phyloP scores from a whole-genome alignment of 2,113 vertebrate genomes.

The Mugil cephalus region DNA sequence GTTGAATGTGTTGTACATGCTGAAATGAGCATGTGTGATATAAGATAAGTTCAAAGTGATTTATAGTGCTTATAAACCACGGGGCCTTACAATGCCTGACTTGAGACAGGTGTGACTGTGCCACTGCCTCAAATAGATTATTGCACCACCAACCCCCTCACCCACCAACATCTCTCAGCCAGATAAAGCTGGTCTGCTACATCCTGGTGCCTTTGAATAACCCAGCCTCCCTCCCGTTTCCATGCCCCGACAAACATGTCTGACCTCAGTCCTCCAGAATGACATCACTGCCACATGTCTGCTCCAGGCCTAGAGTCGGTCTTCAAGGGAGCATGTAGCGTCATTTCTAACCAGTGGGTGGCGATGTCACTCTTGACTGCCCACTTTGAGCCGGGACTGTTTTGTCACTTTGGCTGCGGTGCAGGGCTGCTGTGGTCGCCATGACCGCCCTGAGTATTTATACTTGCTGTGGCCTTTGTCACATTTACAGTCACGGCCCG shows the following conservation, averaged over 20 bases:
- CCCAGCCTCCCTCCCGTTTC: constrained; percentile 3
- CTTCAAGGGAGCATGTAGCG: constrained; percentile 19
- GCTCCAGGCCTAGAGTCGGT: background rate
- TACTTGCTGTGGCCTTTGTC: constrained; percentile 60
- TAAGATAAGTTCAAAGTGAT: background rate
- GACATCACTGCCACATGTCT: constrained; percentile 47
- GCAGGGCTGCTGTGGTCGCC: constrained; percentile 42
- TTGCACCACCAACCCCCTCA: background rate
- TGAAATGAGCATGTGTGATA: no score
- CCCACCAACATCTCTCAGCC: constrained; percentile 1
- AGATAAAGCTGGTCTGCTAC: constrained; percentile 39
- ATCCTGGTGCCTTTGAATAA: constrained; percentile 50
- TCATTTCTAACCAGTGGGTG: constrained; percentile 59
- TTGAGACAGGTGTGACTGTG: constrained; percentile 64
- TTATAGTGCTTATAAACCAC: background rate
- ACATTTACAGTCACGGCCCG: constrained; percentile 52
- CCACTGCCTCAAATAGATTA: constrained; percentile 66
- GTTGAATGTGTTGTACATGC: no score
- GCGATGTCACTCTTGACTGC: constrained; percentile 56
- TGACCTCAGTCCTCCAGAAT: constrained; percentile 53
- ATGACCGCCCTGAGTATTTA: constrained; percentile 64
- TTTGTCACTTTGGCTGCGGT: constrained; percentile 36
- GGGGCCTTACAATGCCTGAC: constrained; percentile 20
- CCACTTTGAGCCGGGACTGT: constrained; percentile 24
- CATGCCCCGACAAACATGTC: constrained; percentile 36